Evolutionary conservation across 2,888 invertebrate species (phyloP), one percentile per base, ranked within the genome.

Genomic region (Plutella xylostella): DNA sequence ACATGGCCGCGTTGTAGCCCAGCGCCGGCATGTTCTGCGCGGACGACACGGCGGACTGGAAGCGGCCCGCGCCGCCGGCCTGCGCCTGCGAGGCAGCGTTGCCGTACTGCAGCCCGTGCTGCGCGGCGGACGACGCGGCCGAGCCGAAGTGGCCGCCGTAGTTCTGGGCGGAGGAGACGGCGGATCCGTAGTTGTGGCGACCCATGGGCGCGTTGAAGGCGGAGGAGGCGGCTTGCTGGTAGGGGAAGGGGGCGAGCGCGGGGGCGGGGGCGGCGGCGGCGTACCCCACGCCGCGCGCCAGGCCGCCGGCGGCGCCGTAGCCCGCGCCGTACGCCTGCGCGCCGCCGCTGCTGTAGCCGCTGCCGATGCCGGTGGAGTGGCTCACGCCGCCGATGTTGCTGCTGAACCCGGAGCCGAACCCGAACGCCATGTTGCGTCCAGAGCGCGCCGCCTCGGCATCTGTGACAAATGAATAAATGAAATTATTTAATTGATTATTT

Each of bases 321-420:
- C 39, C 33, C 3, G 78, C 76, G 30, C 74, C 73, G 51, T 55
- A 70, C 12, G 80, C 77, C 37, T 64, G 54, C 0, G 62, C 75
- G 11, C 68, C 67, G 4, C 76, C 80, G 42, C 60, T 66, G 44
- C 65, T 63, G 66, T 72, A 74, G 30, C 79, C 61, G 15, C 64
- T 53, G 1, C 80, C 75, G 43, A 74, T 65, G 41, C 78, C 68
- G 18, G 65, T 61, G 9, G 80, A 71, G 46, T 80, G 77, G 14
- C 66, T 64, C 50, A 82, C 68, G 28, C 82, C 82, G 0, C 72
- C 80, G 47, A 82, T 70, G 58, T 77, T 73, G 59, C 70, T 75
- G 56, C 71, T 70, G 54, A 79, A 74, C 6, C 79, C 82, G 45
- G 71, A 74, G 39, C 82, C 82, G 43, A 68, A 76, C 1, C 76